phyloP scores from a whole-genome alignment of 30 jellyfish, hydroid and myxozoan genomes.

The Aurelia sp. region DNA sequence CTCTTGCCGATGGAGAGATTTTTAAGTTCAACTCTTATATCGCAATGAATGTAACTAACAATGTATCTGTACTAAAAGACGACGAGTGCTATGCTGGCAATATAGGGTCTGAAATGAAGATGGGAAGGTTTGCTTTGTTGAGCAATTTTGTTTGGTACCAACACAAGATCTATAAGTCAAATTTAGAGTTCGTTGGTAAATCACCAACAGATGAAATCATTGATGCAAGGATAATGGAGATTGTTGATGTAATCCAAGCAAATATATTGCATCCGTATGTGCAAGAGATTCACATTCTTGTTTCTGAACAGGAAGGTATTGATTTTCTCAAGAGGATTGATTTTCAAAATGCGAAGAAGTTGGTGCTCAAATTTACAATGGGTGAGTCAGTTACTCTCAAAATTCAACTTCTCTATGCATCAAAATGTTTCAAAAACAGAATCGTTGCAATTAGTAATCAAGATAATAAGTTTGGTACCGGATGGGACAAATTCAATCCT shows the following conservation, averaged over 20 bases:
- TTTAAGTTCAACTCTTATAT: background rate
- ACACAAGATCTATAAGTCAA: background rate
- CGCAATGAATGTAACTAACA: background rate
- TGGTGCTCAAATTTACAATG: conserved; percentile 2
- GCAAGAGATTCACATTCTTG: conserved; percentile 12
- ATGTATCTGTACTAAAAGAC: background rate
- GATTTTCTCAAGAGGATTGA: conserved; percentile 18
- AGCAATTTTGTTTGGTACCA: background rate
- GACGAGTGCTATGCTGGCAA: background rate
- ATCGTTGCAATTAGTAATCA: conserved; percentile 31
- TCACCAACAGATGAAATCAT: conserved; percentile 5
- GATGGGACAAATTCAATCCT: conserved; percentile 37
- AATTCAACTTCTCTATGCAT: conserved; percentile 28
- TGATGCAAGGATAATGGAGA: conserved; percentile 34
- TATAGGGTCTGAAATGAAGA: background rate
- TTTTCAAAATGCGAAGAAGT: background rate
- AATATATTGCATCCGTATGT: conserved; percentile 10
- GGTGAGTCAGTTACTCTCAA: conserved; percentile 16
- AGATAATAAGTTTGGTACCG: conserved; percentile 49
- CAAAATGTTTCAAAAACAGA: conserved; percentile 1
- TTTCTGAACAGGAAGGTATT: background rate
- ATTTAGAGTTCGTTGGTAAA: background rate
- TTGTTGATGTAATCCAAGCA: conserved; percentile 16
- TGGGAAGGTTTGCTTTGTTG: background rate
- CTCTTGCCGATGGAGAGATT: background rate